Conservation (phyloP, 1,140 invertebrate genomes). For the Steinernema khuongi region DNA sequence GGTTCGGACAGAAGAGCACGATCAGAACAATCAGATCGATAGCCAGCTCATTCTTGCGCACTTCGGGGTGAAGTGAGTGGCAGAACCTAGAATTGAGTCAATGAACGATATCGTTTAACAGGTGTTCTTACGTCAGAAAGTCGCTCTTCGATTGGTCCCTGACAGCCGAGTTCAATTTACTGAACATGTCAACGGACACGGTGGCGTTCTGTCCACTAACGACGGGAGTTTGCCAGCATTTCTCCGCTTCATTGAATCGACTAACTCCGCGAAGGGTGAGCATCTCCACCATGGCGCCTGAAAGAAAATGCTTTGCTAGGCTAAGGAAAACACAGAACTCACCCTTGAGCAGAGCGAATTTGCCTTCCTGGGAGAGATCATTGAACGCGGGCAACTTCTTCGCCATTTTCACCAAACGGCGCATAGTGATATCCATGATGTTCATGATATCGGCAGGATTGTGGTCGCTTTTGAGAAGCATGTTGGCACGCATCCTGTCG, state of each 20-base stretch:
- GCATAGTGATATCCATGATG: constrained; percentile 55
- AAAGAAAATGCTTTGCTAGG: too few species aligned
- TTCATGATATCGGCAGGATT: constrained; percentile 51
- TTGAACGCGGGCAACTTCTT: constrained; percentile 50
- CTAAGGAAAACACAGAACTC: too few species aligned
- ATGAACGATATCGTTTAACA: neutral
- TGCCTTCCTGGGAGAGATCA: constrained; percentile 47
- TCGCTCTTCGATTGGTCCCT: neutral
- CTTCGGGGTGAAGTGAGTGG: neutral
- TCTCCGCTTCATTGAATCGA: neutral
- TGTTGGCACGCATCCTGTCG: neutral
- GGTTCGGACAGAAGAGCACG: neutral
- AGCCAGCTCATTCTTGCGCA: neutral
- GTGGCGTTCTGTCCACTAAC: neutral
- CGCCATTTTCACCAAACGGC: constrained; percentile 52
- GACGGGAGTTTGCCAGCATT: neutral
- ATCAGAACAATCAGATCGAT: neutral
- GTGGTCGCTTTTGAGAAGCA: constrained; percentile 33
- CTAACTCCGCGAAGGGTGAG: neutral
- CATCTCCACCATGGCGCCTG: too few species aligned
- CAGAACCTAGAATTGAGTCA: neutral
- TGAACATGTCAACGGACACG: neutral
- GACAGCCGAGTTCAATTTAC: neutral
- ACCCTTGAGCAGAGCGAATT: constrained; percentile 64
- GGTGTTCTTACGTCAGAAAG: neutral